Evolutionary conservation across 2,113 vertebrate species (phyloP).

Genomic region (Festucalex cinctus): DNA sequence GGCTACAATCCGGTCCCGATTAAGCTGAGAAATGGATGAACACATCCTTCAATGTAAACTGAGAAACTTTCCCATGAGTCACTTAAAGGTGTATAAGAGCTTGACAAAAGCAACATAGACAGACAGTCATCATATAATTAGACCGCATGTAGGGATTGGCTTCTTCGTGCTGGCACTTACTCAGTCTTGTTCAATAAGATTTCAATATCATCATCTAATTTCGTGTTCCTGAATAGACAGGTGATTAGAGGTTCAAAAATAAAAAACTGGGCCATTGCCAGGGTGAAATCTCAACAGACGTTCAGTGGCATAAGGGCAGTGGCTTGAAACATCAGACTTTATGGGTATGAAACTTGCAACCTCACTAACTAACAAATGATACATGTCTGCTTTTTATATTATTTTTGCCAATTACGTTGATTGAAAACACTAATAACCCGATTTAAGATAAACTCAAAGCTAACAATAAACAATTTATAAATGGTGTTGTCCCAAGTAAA

Average conservation of each 20-base stretch:
- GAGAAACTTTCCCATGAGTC: conserved; percentile 37
- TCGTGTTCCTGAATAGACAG: neutral
- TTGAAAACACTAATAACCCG: no score
- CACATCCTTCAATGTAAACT: conserved; percentile 25
- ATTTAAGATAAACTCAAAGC: no score
- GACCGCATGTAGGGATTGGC: conserved; percentile 31
- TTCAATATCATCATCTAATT: neutral
- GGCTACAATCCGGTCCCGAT: conserved; percentile 17
- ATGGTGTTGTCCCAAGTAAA: no score
- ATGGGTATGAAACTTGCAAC: no score
- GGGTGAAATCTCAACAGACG: no score
- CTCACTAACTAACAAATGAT: no score
- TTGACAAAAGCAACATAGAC: conserved; percentile 32
- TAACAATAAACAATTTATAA: no score
- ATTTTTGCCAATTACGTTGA: no score
- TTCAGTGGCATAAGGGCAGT: no score
- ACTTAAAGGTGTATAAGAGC: conserved; percentile 32
- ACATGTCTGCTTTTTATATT: no score
- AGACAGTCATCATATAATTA: conserved; percentile 40
- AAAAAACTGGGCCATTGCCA: neutral
- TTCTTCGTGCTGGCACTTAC: conserved; percentile 20
- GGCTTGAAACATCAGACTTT: no score
- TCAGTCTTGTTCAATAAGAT: conserved; percentile 20
- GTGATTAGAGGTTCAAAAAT: neutral
- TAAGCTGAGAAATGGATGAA: conserved; percentile 15